phyloP scores from a whole-genome alignment of 2,888 invertebrate species.

The Rhyacophila evoluta region DNA sequence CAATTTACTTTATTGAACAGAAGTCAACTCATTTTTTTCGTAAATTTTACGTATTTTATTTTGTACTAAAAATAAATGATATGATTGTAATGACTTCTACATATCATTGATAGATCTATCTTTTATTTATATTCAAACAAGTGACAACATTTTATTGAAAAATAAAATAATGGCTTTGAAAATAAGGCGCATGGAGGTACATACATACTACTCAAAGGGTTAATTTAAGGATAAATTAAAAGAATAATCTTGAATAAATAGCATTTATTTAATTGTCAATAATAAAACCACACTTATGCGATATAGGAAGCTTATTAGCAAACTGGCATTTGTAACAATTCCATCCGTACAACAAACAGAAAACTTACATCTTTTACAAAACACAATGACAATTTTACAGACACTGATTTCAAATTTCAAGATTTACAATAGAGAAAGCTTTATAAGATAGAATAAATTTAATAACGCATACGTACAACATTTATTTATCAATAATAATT shows the following conservation, averaged over 20 bases:
- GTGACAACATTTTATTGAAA: too few relatives aligned
- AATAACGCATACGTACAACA: not conserved
- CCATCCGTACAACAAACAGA: not conserved
- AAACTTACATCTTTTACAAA: not conserved
- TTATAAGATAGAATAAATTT: not conserved
- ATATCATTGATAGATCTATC: too few relatives aligned
- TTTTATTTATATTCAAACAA: too few relatives aligned
- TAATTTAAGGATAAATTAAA: too few relatives aligned
- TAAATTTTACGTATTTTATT: too few relatives aligned
- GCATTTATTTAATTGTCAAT: constrained; percentile 47
- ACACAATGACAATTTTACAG: not conserved
- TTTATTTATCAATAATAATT: constrained; percentile 4
- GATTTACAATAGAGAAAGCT: constrained; percentile 2
- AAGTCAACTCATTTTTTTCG: too few relatives aligned
- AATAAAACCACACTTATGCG: constrained; percentile 51
- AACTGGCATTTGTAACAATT: constrained; percentile 2
- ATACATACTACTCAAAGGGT: too few relatives aligned
- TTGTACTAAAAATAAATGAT: too few relatives aligned
- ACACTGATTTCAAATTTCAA: not conserved
- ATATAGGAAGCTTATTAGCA: constrained; percentile 50
- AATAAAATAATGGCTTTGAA: too few relatives aligned
- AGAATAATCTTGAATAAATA: constrained; percentile 49
- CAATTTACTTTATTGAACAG: too few relatives aligned
- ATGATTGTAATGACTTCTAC: too few relatives aligned
- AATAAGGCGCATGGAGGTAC: too few relatives aligned